These are phyloP conservation scores for Sialis lutaria DNA, from an alignment of 2,888 invertebrate species.

Conservation along the genomic window DNA sequence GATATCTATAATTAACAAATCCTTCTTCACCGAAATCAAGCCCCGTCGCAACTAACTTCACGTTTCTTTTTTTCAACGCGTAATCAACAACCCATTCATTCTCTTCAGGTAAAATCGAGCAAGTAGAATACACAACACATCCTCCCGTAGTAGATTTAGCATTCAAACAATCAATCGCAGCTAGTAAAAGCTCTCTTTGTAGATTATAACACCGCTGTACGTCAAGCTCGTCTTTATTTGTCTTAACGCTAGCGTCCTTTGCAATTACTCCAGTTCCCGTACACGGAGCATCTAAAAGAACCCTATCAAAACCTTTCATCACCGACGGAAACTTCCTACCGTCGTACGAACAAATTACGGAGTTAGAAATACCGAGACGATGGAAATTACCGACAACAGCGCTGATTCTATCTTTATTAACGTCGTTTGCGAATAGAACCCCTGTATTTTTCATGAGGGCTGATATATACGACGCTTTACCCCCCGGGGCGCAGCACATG, in stretches of 20 bases:
- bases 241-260: constrained; percentile 94
- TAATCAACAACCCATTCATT: constrained; percentile 97
- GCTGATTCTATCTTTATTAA: constrained; percentile 73
- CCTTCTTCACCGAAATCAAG: constrained; percentile 93
- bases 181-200: constrained; percentile 78
- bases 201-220: constrained; percentile 81
- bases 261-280: constrained; percentile 96
- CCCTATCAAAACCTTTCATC: constrained; percentile 86
- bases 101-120: constrained; percentile 94
- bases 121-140: constrained; percentile 95
- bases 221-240: constrained; percentile 75
- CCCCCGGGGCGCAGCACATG: constrained; percentile 97
- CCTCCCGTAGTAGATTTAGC: constrained; percentile 86
- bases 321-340: constrained; percentile 71
- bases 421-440: constrained; percentile 88
- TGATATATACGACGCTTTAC: constrained; percentile 95
- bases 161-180: constrained; percentile 94
- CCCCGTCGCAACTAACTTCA: constrained; percentile 85
- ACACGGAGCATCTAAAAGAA: constrained; percentile 94
- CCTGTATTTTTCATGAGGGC: constrained; percentile 98
- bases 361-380: constrained; percentile 86
- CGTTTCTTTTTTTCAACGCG: constrained; percentile 80
- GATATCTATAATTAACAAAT: constrained; percentile 71
- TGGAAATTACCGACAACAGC: constrained; percentile 95
- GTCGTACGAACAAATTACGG: constrained; percentile 77